These are phyloP conservation scores for Lamellibrachia columna DNA, from an alignment of 2,888 invertebrate species.

Conservation along the genomic window DNA sequence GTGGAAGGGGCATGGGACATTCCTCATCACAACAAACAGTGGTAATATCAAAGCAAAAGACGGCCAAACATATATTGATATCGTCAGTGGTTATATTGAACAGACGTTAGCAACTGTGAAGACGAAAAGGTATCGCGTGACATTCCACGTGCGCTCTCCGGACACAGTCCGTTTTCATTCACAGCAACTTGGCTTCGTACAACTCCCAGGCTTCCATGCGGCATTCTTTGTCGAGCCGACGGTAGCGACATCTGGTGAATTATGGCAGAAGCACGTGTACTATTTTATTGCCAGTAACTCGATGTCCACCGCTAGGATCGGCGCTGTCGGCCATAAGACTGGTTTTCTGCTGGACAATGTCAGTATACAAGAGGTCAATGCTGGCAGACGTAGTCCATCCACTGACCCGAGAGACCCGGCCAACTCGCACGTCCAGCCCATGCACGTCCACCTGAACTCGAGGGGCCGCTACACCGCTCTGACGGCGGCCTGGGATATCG, in stretches of 20 bases:
- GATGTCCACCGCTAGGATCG: background rate
- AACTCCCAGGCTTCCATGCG: background rate
- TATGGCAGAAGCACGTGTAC: background rate
- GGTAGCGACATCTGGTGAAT: background rate
- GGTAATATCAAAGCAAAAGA: background rate
- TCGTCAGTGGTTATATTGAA: background rate
- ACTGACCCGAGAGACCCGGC: background rate
- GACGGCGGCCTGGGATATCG: slow-evolving; percentile 40
- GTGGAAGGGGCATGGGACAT: background rate
- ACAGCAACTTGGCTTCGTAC: background rate
- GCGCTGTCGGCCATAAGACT: background rate
- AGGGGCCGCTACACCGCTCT: background rate
- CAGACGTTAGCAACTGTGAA: background rate
- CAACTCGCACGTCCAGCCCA: background rate
- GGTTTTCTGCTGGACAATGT: slow-evolving; percentile 20
- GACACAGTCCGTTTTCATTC: background rate
- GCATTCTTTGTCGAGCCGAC: background rate
- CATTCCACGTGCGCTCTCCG: background rate
- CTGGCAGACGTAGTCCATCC: background rate
- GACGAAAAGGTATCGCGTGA: background rate
- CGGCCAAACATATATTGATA: background rate
- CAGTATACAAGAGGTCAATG: background rate
- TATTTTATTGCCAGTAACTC: background rate
- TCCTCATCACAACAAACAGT: background rate
- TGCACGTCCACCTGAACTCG: slow-evolving; percentile 3